Conservation (phyloP, 2,888 invertebrate genomes). For the Emesis furor region DNA sequence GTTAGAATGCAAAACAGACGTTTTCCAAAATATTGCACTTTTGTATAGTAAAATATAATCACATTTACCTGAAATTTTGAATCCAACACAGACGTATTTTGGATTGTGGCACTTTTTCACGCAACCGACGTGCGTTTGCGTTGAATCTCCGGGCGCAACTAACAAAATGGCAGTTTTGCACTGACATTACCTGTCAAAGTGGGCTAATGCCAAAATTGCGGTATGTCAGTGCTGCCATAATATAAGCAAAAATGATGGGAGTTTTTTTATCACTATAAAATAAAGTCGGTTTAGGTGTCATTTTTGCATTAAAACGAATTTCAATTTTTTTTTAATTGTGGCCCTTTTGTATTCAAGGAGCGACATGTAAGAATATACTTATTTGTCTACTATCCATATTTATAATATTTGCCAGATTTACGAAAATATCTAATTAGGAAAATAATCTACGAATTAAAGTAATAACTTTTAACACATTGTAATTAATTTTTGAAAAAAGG, state of each 20-base stretch:
- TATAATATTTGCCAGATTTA: too few species aligned
- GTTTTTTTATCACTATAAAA: slow-evolving; percentile 1
- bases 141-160: slow-evolving; percentile 29
- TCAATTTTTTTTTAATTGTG: background rate
- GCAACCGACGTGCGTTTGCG: slow-evolving; percentile 25
- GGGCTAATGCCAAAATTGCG: slow-evolving; percentile 26
- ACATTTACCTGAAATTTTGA: slow-evolving; percentile 37
- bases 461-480: too few species aligned
- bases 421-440: too few species aligned
- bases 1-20: slow-evolving; percentile 5
- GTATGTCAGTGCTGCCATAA: slow-evolving; percentile 6
- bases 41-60: slow-evolving; percentile 33
- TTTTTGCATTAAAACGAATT: slow-evolving; percentile 5
- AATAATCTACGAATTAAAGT: too few species aligned
- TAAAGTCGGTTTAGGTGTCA: slow-evolving; percentile 1
- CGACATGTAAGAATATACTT: background rate
- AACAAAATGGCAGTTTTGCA: slow-evolving; percentile 33
- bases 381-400: too few species aligned
- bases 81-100: slow-evolving; percentile 37
- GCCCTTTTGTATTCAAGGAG: background rate
- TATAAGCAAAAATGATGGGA: slow-evolving; percentile 7
- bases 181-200: slow-evolving; percentile 33
- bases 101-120: slow-evolving; percentile 36
- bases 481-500: too few species aligned
- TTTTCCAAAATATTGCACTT: background rate